These are phyloP conservation scores for Pelobates fuscus DNA, from an alignment of 2,113 vertebrate genomes.

Conservation along the genomic window DNA sequence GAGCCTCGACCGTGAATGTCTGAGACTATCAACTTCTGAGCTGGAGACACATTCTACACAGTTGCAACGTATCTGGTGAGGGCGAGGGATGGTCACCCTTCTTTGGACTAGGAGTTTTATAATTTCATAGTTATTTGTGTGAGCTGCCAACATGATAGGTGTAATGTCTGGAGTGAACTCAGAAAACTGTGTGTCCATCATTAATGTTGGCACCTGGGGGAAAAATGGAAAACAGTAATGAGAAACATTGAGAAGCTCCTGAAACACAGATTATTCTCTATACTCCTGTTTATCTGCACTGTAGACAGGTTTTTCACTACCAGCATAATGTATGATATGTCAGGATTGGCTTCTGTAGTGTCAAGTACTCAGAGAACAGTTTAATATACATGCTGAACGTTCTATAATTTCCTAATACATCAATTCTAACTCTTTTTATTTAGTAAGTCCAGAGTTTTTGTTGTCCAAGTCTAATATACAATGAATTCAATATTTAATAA, in stretches of 20 bases:
- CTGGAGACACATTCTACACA: slow-evolving; percentile 96
- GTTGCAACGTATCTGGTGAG: slow-evolving; percentile 95
- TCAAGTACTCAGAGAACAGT: too few species aligned
- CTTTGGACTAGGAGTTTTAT: slow-evolving; percentile 95
- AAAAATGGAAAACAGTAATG: slow-evolving; percentile 47
- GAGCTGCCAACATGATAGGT: slow-evolving; percentile 97
- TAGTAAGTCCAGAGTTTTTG: too few species aligned
- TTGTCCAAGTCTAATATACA: too few species aligned
- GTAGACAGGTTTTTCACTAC: too few species aligned
- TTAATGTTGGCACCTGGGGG: slow-evolving; percentile 84
- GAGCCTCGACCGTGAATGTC: slow-evolving; percentile 90
- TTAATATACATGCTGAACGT: too few species aligned
- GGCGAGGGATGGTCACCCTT: slow-evolving; percentile 90
- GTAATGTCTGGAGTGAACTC: slow-evolving; percentile 98
- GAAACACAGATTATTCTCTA: not conserved
- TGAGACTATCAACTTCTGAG: slow-evolving; percentile 93
- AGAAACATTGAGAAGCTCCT: not conserved
- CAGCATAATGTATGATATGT: too few species aligned
- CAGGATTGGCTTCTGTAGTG: too few species aligned
- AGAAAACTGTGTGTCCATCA: slow-evolving; percentile 97
- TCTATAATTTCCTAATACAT: too few species aligned
- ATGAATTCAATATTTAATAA: too few species aligned
- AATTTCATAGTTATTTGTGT: slow-evolving; percentile 98
- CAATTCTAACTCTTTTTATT: too few species aligned
- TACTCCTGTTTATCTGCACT: too few species aligned